These are phyloP conservation scores for Aspidoscelis tigris DNA, from an alignment of 2,113 vertebrate species.

Conservation along the genomic window DNA sequence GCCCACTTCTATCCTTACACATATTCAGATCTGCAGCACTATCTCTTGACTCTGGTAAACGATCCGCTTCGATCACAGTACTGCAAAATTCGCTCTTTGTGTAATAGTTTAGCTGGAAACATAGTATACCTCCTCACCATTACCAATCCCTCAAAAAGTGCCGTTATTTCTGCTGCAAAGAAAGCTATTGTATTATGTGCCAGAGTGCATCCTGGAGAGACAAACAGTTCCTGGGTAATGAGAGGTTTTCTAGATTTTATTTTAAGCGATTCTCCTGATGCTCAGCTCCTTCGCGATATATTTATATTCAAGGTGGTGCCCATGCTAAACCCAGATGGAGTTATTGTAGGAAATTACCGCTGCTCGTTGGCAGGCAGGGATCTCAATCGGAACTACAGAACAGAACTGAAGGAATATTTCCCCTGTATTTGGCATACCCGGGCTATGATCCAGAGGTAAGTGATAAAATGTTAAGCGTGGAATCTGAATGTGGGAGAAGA, in stretches of 20 bases:
- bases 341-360: slow-evolving; percentile 92
- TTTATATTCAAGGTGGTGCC: slow-evolving; percentile 94
- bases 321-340: slow-evolving; percentile 94
- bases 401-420: slow-evolving; percentile 77
- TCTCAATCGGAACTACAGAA: slow-evolving; percentile 88
- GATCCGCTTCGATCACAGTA: slow-evolving; percentile 74
- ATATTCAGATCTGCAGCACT: slow-evolving; percentile 85
- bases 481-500: not conserved
- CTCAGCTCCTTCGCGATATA: slow-evolving; percentile 82
- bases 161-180: slow-evolving; percentile 65
- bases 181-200: slow-evolving; percentile 87
- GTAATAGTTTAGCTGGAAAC: slow-evolving; percentile 90
- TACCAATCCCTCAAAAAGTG: slow-evolving; percentile 67
- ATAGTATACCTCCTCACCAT: slow-evolving; percentile 84
- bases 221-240: slow-evolving; percentile 91
- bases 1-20: slow-evolving; percentile 94
- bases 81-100: slow-evolving; percentile 84
- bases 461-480: not conserved
- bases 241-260: slow-evolving; percentile 89
- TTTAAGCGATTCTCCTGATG: slow-evolving; percentile 82
- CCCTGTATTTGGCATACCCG: slow-evolving; percentile 87
- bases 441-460: slow-evolving; percentile 89
- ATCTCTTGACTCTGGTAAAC: slow-evolving; percentile 74
- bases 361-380: slow-evolving; percentile 89
- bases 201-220: slow-evolving; percentile 89